phyloP scores from a whole-genome alignment of 2,888 invertebrate genomes.

The Napeogenes inachia region DNA sequence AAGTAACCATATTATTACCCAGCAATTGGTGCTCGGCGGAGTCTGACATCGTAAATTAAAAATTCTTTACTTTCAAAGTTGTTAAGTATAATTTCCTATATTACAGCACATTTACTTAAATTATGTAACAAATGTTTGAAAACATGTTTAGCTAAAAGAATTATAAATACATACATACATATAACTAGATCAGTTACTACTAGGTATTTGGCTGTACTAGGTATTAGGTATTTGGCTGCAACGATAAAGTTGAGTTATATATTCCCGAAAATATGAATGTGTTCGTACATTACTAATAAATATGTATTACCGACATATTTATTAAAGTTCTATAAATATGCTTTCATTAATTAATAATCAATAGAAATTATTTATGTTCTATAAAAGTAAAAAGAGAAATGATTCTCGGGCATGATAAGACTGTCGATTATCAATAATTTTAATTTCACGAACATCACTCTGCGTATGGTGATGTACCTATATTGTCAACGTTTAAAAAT shows the following conservation, averaged over 20 bases:
- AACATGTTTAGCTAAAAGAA: too few relatives aligned
- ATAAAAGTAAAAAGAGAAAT: conserved; percentile 59
- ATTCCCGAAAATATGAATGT: background rate
- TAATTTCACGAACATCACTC: conserved; percentile 41
- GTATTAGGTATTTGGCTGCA: too few relatives aligned
- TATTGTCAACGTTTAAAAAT: conserved; percentile 38
- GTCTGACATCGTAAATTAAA: too few relatives aligned
- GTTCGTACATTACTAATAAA: background rate
- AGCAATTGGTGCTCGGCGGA: too few relatives aligned
- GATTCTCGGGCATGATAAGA: conserved; percentile 48
- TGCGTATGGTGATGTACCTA: conserved; percentile 44
- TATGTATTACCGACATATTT: background rate
- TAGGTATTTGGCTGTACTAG: too few relatives aligned
- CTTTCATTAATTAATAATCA: conserved; percentile 51
- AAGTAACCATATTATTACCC: too few relatives aligned
- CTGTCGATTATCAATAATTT: conserved; percentile 49
- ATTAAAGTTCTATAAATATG: conserved; percentile 23
- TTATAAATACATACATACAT: too few relatives aligned
- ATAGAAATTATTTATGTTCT: conserved; percentile 52
- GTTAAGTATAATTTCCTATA: too few relatives aligned
- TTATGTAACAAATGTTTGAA: too few relatives aligned
- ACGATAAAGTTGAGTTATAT: background rate
- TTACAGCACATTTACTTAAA: too few relatives aligned
- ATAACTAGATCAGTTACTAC: too few relatives aligned
- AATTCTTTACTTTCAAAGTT: too few relatives aligned